Evolutionary conservation across 37 sponge, comb jelly and placozoan genomes (phyloP), one percentile per base, ranked within the genome.

Genomic region (Halichondria panicea): DNA sequence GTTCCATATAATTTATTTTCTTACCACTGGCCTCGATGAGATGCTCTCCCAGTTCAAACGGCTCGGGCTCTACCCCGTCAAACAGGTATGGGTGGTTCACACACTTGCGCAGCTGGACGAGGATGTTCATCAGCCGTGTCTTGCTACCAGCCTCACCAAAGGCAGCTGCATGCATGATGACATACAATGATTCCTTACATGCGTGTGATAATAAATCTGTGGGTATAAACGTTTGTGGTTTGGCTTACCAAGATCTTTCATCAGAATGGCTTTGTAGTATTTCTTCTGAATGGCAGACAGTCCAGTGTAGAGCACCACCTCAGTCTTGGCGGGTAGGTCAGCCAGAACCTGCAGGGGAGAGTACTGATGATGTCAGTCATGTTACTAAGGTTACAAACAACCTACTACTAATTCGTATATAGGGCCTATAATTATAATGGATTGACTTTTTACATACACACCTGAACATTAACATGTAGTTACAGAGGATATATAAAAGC

Each of bases 31-130:
- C 81, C 21, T 87, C 79, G 0, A 95, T 55, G 27, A 95, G 72
- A 35, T 95, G 96, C 30, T 95, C 96, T 63, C 96, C 96, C 34
- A 88, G 58, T 43, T 91, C 86, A 82, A 95, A 95, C 31, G 96
- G 92, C 83, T 95, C 96, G 0, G 96, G 96, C 42, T 95, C 96
- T 19, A 91, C 86, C 30, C 96, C 93, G 84, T 90, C 78, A 71
- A 95, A 95, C 62, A 95, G 84, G 72, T 95, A 95, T 15, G 96
- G 96, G 72, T 95, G 96, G 68, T 95, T 95, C 55, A 79, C 81
- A 81, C 96, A 95, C 80, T 95, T 95, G 40, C 96, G 56, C 28
- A 95, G 79, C 76, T 95, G 91, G 63, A 88, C 73, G 25, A 95
- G 61, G 31, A 87, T 80, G 65, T 94, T 94, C 84, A 91, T 72